phyloP scores from a whole-genome alignment of 2,888 invertebrate species.

The Cheilosia urbana region DNA sequence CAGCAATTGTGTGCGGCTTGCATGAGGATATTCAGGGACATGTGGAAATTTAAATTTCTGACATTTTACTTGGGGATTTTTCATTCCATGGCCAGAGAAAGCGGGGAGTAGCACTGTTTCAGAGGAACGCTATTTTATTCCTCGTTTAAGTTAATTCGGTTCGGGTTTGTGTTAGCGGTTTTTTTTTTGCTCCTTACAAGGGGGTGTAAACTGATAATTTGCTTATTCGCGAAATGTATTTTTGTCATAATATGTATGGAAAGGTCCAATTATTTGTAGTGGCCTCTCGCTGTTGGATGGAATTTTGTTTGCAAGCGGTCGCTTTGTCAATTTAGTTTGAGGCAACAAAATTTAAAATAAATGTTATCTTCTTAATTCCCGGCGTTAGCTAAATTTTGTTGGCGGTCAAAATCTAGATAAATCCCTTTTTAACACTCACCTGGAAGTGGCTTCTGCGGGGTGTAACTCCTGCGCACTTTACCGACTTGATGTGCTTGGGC shows the following conservation, averaged over 20 bases:
- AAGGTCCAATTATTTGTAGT: neutral
- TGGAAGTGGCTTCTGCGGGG: too few relatives aligned
- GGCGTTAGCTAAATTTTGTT: too few relatives aligned
- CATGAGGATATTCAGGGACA: slow-evolving; percentile 43
- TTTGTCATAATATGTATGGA: neutral
- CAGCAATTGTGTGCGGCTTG: slow-evolving; percentile 31
- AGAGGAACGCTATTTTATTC: slow-evolving; percentile 38
- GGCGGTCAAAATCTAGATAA: too few relatives aligned
- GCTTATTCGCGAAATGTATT: slow-evolving; percentile 19
- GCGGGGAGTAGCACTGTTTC: slow-evolving; percentile 2
- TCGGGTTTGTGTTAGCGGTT: neutral
- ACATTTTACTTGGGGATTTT: slow-evolving; percentile 31
- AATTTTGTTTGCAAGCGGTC: too few relatives aligned
- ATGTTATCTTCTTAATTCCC: too few relatives aligned
- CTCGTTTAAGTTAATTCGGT: slow-evolving; percentile 29
- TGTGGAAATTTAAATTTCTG: slow-evolving; percentile 67
- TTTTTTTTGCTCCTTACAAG: neutral
- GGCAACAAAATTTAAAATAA: too few relatives aligned
- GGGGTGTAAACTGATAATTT: slow-evolving; percentile 6
- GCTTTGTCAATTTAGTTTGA: too few relatives aligned
- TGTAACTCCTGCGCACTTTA: too few relatives aligned
- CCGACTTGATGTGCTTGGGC: too few relatives aligned
- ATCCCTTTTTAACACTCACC: too few relatives aligned
- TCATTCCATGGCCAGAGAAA: slow-evolving; percentile 1
- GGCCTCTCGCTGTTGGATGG: neutral